Base-by-base conservation (phyloP, 2,797 vertebrate species). In the Euphonia xanthogaster region DNA sequence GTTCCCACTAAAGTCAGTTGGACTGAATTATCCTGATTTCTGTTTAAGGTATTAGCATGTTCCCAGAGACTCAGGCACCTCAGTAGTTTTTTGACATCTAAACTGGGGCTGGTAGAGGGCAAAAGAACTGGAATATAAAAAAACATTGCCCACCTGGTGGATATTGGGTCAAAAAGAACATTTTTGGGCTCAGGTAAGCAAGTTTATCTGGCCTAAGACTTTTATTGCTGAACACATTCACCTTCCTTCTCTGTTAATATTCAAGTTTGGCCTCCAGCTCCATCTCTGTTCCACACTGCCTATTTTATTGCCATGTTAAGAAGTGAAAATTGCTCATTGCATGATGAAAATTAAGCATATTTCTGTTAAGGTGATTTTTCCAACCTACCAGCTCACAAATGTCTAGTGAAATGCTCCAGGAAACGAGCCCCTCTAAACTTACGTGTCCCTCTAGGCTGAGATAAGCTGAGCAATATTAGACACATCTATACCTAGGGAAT, bases 391-490 rank as follows among this genome's bases (percentile, higher is more conserved):
- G 55, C 73, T 92, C 83, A 67, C 45, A 67, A 42, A 60, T 91
- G 89, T 71, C 82, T 73, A 33, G 35, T 54, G 77, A 82, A 93
- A 71, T 22, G n/a, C 40, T 91, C 77, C 96, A 93, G 91, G 85
- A 94, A 94, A 93, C 2, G 0, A 91, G 66, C 60, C 60, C 74
- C 90, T 70, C 76, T 80, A 28, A 79, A 96, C 84, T 94, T 90
- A 94, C 88, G 93, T 88, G 90, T 89, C 85, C 90, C 88, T 76
- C 66, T 81, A 90, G 94, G 93, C 66, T 70, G 86, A 97, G 89
- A 95, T 88, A 95, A 94, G 95, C 79, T 47, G 79, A 95, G 86
- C 50, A 72, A 84, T 61, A 65, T 74, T 79, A 95, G 71, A 93
- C 74, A 48, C 85, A 94, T 93, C 73, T 87, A 19, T 55, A 89